Percentiles rank a stretch among this genome's conserved stretches.
Evolutionary conservation across 2,113 vertebrate species (phyloP).

Genomic region (Lethenteron camtschaticum): DNA sequence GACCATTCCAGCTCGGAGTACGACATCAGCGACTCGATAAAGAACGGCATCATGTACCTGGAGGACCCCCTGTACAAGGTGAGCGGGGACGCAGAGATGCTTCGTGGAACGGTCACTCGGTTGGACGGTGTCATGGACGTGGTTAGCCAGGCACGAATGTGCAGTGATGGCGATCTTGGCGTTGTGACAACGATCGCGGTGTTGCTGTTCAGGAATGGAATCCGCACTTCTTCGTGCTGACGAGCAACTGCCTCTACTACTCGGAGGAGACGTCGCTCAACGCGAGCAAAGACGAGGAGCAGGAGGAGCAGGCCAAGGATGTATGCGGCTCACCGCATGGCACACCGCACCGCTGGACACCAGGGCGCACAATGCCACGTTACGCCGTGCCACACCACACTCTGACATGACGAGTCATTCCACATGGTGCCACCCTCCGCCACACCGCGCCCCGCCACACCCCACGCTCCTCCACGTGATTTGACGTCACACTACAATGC

Average conservation of each 20-base stretch:
- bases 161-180: too few species aligned
- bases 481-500: too few species aligned
- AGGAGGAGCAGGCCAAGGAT: constrained; percentile 79
- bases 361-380: too few species aligned
- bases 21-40: constrained; percentile 97
- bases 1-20: constrained; percentile 65
- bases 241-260: constrained; percentile 92
- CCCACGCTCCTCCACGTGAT: too few species aligned
- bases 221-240: constrained; percentile 90
- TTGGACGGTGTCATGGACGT: too few species aligned
- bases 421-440: too few species aligned
- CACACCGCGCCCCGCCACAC: too few species aligned
- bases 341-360: neutral
- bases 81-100: constrained; percentile 9
- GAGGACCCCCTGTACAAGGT: constrained; percentile 95
- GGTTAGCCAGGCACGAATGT: too few species aligned
- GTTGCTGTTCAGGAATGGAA: constrained; percentile 58
- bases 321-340: neutral
- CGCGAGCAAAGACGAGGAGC: constrained; percentile 78
- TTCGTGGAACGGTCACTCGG: too few species aligned
- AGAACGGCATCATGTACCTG: constrained; percentile 82
- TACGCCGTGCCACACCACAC: too few species aligned
- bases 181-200: too few species aligned
- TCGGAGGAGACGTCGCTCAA: constrained; percentile 71
- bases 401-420: too few species aligned